These are phyloP conservation scores for Momotus momota DNA, from an alignment of 2,797 vertebrate genomes.

Conservation along the genomic window DNA sequence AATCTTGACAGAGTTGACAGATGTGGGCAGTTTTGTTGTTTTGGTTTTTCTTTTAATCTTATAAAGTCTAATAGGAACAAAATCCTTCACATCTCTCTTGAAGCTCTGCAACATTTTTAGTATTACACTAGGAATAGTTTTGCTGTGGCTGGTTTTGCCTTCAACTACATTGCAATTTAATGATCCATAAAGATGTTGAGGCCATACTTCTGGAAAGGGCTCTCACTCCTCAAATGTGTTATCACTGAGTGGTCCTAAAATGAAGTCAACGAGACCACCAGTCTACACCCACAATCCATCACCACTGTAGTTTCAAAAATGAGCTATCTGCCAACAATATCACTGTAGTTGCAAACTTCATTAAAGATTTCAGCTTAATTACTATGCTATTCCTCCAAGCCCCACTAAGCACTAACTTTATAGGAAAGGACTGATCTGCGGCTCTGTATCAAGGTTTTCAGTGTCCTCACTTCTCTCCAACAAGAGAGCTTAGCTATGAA, in stretches of 20 bases:
- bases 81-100: neutral
- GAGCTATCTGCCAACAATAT: neutral
- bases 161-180: neutral
- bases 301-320: neutral
- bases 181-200: neutral
- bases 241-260: neutral
- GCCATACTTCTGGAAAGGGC: neutral
- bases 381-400: neutral
- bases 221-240: neutral
- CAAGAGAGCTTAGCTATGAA: neutral
- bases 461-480: neutral
- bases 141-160: neutral
- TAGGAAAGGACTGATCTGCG: accelerated
- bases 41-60: neutral
- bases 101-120: neutral
- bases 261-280: neutral
- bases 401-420: neutral
- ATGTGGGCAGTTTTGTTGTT: neutral
- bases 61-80: neutral
- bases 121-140: neutral
- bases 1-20: neutral
- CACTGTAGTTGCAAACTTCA: neutral
- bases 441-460: neutral
- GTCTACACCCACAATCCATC: neutral
- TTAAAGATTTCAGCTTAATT: neutral